Base-by-base conservation (phyloP, 1,140 invertebrate genomes). In the Leptinotarsa texana region DNA sequence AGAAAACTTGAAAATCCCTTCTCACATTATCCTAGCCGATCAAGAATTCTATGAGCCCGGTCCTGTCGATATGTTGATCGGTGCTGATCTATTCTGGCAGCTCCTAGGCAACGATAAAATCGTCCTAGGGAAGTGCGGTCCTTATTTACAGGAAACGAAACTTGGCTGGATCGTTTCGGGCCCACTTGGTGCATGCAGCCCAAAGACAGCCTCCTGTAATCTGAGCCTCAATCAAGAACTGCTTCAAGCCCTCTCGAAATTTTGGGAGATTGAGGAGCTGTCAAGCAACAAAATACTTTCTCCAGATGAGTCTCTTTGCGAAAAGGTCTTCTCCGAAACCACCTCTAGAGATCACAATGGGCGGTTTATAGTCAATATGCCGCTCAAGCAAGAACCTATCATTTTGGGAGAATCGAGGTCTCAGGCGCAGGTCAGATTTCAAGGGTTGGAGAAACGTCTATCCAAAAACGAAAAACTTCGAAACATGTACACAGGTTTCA, bases 21-120 rank as follows among this genome's bases (percentile, higher is more conserved):
- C 13, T 57, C 51, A 57, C 13, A 57, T 57, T n/a, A 11, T 65
- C 15, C 21, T 24, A 22, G 24, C 63, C 21, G 63, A 65, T 65
- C 63, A 1, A 22, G 63, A 65, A 65, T 65, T 65, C 24, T 21
- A 65, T 27, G 21, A 22, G 24, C 63, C 63, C 8, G 63, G 21
- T 65, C 63, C 63, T 21, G 24, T 65, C 18, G 63, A 65, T 65
- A 22, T 65, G 63, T 27, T 65, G 13, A 65, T 65, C 24, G 63
- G 18, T 13, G 63, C 63, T 22, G 8, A 65, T 65, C 24, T 65
- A 65, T 65, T 65, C 1, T 65, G 63, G 63, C 49, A 51, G 49
- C 49, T 51, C 49, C 49, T 51, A 51, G 49, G 49, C n/a, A 17
- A 13, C 49, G n/a, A 57, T 57, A 2, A 57, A 57, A 57, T 57